Conservation (phyloP, 2,888 invertebrate genomes). For the Heliothis peltigera region DNA sequence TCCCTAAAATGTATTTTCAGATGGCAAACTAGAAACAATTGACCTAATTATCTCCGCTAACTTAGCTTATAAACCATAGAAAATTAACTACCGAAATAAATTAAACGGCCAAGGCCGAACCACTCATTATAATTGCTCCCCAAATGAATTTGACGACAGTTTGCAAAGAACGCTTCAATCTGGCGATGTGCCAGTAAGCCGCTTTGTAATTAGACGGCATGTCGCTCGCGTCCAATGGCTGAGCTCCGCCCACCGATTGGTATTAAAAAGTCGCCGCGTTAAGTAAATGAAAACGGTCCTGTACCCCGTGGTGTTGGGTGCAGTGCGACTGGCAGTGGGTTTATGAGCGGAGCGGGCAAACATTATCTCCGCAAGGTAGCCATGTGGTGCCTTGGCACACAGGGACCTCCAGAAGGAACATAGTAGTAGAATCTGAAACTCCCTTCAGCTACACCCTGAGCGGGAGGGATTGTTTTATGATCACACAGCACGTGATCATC, state of each 20-base stretch:
- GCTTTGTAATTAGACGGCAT: conserved; percentile 80
- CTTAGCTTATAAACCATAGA: conserved; percentile 4
- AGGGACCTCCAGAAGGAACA: too few relatives aligned
- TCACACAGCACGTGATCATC: too few relatives aligned
- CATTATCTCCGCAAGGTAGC: neutral
- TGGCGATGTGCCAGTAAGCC: conserved; percentile 64
- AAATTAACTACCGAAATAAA: conserved; percentile 11
- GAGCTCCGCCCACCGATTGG: conserved; percentile 80
- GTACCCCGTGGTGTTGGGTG: conserved; percentile 63
- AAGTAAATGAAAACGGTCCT: conserved; percentile 85
- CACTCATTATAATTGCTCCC: conserved; percentile 51
- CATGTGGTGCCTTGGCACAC: too few relatives aligned
- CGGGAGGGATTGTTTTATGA: too few relatives aligned
- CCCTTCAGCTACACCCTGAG: too few relatives aligned
- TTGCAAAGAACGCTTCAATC: conserved; percentile 50
- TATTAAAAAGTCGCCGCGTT: conserved; percentile 80
- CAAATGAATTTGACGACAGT: conserved; percentile 56
- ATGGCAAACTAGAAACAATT: too few relatives aligned
- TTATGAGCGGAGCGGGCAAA: conserved; percentile 35
- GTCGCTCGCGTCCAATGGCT: conserved; percentile 69
- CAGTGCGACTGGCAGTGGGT: conserved; percentile 50
- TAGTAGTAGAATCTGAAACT: too few relatives aligned
- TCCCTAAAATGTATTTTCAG: too few relatives aligned
- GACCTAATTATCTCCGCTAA: conserved; percentile 1
- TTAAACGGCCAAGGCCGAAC: conserved; percentile 27